These are phyloP conservation scores for Deroplatys truncata DNA, from an alignment of 2,888 invertebrate species.

Conservation along the genomic window DNA sequence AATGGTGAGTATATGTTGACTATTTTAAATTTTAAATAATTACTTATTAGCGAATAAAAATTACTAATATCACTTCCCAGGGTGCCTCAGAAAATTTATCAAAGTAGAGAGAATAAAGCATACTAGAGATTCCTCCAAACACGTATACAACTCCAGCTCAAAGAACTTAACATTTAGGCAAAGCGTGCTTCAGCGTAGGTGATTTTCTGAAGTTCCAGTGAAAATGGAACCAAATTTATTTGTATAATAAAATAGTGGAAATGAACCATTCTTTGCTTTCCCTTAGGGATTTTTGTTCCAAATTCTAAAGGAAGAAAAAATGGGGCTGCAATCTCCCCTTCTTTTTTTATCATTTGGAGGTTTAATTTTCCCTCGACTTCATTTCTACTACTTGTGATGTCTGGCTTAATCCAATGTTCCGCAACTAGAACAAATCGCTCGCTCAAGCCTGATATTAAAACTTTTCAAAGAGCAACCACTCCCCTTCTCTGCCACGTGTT, in stretches of 20 bases:
- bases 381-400: slow-evolving; percentile 7
- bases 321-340: not conserved
- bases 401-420: slow-evolving; percentile 4
- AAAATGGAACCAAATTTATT: not conserved
- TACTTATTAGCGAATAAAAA: too few relatives aligned
- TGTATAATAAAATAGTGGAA: not conserved
- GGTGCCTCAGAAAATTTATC: too few relatives aligned
- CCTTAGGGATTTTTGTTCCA: not conserved
- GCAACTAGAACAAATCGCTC: slow-evolving; percentile 4
- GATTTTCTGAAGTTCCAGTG: not conserved
- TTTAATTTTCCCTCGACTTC: slow-evolving; percentile 14
- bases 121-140: too few relatives aligned
- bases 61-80: too few relatives aligned
- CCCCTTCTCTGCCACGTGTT: not conserved
- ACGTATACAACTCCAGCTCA: too few relatives aligned
- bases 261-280: not conserved
- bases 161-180: not conserved
- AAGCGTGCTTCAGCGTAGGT: not conserved
- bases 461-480: slow-evolving; percentile 4
- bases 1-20: too few relatives aligned
- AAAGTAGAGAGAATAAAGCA: too few relatives aligned
- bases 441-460: slow-evolving; percentile 11
- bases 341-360: not conserved
- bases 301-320: not conserved
- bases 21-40: too few relatives aligned